A percentile compares a stretch with the other conserved stretches of the same genome.
phyloP scores from a whole-genome alignment of 2,797 vertebrate genomes.

The Pseudotriccus pelzelni region DNA sequence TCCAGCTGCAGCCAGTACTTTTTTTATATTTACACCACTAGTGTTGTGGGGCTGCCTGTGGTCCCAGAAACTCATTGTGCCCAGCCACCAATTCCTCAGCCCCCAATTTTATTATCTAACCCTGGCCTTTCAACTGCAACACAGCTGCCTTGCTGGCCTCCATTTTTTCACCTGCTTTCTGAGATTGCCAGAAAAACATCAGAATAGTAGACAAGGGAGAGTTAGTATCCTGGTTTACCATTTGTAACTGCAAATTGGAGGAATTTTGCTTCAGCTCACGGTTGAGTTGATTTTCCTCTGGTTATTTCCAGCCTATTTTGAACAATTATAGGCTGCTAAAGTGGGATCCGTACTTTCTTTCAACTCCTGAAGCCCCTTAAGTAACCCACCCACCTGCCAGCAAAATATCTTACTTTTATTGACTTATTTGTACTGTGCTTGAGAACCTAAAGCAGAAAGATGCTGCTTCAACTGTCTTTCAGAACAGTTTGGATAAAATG shows the following conservation, averaged over 20 bases:
- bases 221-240: neutral
- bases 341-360: neutral
- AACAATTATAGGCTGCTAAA: neutral
- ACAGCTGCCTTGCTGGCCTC: neutral
- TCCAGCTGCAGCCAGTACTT: accelerated
- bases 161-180: neutral
- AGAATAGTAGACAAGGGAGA: neutral
- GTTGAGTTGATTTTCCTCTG: neutral
- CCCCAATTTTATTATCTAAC: neutral
- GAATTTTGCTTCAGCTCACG: neutral
- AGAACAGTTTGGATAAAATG: neutral
- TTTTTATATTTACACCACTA: neutral
- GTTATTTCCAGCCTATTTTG: neutral
- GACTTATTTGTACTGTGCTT: neutral
- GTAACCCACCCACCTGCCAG: neutral
- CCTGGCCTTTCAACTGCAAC: neutral
- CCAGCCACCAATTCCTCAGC: neutral
- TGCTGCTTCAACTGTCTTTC: neutral
- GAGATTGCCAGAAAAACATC: neutral
- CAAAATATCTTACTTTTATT: neutral
- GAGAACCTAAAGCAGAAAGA: neutral
- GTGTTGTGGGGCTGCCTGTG: neutral
- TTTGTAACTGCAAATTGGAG: neutral
- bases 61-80: neutral
- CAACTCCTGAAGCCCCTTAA: neutral